These are phyloP conservation scores for Leucophenga varia DNA, from an alignment of 1,140 invertebrate species.

Conservation along the genomic window DNA sequence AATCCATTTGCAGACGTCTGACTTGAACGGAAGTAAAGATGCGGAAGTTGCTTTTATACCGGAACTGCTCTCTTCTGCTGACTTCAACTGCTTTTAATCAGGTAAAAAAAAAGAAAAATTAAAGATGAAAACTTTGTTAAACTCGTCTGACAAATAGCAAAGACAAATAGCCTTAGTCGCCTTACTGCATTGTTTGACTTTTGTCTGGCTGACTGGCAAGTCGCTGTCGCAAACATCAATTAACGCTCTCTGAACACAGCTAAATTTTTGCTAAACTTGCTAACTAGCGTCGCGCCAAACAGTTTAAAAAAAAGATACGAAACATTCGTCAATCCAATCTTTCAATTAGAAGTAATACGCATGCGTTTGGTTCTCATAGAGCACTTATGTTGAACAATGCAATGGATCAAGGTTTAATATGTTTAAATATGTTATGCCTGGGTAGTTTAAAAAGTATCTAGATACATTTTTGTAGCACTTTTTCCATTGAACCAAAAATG, in stretches of 20 bases:
- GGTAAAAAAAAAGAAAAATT: too few species aligned
- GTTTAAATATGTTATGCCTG: too few species aligned
- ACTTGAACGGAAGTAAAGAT: conserved; percentile 13
- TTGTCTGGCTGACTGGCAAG: not conserved
- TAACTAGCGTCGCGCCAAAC: not conserved
- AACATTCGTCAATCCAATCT: too few species aligned
- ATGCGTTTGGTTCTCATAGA: too few species aligned
- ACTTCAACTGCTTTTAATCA: conserved; percentile 8
- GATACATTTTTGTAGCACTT: too few species aligned
- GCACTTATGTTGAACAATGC: not conserved
- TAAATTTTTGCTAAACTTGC: conserved; percentile 17
- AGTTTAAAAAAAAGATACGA: conserved; percentile 24
- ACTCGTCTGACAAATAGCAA: conserved; percentile 35
- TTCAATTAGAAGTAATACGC: too few species aligned
- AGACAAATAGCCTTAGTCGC: too few species aligned
- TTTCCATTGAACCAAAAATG: too few species aligned
- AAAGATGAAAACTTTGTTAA: conserved; percentile 16
- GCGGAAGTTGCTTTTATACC: conserved; percentile 41
- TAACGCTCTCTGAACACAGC: conserved; percentile 28
- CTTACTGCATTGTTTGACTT: too few species aligned
- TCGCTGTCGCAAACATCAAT: conserved; percentile 28
- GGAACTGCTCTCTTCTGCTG: conserved; percentile 28
- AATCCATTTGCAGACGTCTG: too few species aligned
- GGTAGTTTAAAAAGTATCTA: too few species aligned
- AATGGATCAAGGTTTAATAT: too few species aligned